Percentiles rank a stretch among this genome's conserved stretches.
Evolutionary conservation across 1,140 invertebrate species (phyloP).

Genomic region (Trichoplusia ni): DNA sequence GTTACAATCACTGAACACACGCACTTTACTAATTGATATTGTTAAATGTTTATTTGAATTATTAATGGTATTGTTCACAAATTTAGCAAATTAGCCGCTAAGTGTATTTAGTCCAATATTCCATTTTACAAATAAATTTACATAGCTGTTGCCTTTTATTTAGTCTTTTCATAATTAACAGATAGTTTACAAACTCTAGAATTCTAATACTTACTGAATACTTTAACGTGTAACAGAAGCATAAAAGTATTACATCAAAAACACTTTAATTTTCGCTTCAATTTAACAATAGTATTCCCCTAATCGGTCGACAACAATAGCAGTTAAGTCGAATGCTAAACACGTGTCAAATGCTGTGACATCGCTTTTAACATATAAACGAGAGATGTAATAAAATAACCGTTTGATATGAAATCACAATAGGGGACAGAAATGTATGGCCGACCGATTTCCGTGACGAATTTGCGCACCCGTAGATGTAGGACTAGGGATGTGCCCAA

Average conservation of each 20-base stretch:
- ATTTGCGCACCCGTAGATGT: conserved; percentile 40
- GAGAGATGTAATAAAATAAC: conserved; percentile 61
- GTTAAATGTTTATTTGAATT: too few relatives aligned
- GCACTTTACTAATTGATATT: too few relatives aligned
- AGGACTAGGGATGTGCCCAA: conserved; percentile 42
- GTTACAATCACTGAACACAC: too few relatives aligned
- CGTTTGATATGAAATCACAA: conserved; percentile 58
- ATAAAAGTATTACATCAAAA: conserved; percentile 18
- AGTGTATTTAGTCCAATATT: too few relatives aligned
- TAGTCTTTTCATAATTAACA: too few relatives aligned
- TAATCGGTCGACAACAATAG: conserved; percentile 66
- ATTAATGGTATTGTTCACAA: too few relatives aligned
- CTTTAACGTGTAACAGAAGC: not conserved
- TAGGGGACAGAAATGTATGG: conserved; percentile 33
- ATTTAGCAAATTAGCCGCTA: too few relatives aligned
- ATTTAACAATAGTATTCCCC: conserved; percentile 44
- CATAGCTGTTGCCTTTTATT: too few relatives aligned
- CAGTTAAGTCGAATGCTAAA: conserved; percentile 72
- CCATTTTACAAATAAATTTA: too few relatives aligned
- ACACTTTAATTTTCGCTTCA: conserved; percentile 11
- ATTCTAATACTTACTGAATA: too few relatives aligned
- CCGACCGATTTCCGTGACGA: conserved; percentile 4
- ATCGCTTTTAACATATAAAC: conserved; percentile 61
- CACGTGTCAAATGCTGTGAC: conserved; percentile 73
- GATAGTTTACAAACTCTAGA: too few relatives aligned